Evolutionary conservation across 2,797 vertebrate genomes (phyloP).

Genomic region (Gadopsis marmoratus): DNA sequence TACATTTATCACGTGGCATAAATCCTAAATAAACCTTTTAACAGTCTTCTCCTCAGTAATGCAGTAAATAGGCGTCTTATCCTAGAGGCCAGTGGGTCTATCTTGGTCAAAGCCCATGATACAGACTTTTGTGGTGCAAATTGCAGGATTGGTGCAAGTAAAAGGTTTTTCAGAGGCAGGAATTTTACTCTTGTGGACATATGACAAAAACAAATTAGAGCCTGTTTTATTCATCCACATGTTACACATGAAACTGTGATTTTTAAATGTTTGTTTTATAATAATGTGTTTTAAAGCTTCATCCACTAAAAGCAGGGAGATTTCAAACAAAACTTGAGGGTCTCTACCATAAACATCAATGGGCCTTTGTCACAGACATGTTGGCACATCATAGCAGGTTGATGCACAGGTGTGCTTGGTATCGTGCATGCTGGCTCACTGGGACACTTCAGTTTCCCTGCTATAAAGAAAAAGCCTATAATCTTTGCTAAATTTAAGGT

Average conservation of each 20-base stretch:
- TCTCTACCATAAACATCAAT: neutral
- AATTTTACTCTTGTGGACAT: slow-evolving; percentile 9
- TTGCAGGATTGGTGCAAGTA: slow-evolving; percentile 28
- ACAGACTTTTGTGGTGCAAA: slow-evolving; percentile 22
- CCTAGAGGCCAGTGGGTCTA: slow-evolving; percentile 60
- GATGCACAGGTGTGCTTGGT: neutral
- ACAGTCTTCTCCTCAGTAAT: slow-evolving; percentile 63
- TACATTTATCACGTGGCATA: slow-evolving; percentile 65
- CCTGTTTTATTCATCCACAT: neutral
- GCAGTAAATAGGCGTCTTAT: slow-evolving; percentile 65
- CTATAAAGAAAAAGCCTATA: neutral
- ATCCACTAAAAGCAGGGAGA: neutral
- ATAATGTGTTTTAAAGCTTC: neutral
- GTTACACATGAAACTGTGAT: neutral
- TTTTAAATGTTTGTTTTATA: no score
- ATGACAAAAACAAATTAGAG: slow-evolving; percentile 5
- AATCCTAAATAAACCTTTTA: slow-evolving; percentile 74
- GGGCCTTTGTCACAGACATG: neutral
- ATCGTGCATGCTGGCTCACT: neutral
- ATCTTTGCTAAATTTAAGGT: no score
- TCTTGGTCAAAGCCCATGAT: slow-evolving; percentile 59
- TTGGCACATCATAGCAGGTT: neutral
- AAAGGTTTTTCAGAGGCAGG: slow-evolving; percentile 33
- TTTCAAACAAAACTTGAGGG: neutral
- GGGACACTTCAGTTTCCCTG: neutral